Conservation (phyloP, 2,888 invertebrate species). For the Fragum sueziense region DNA sequence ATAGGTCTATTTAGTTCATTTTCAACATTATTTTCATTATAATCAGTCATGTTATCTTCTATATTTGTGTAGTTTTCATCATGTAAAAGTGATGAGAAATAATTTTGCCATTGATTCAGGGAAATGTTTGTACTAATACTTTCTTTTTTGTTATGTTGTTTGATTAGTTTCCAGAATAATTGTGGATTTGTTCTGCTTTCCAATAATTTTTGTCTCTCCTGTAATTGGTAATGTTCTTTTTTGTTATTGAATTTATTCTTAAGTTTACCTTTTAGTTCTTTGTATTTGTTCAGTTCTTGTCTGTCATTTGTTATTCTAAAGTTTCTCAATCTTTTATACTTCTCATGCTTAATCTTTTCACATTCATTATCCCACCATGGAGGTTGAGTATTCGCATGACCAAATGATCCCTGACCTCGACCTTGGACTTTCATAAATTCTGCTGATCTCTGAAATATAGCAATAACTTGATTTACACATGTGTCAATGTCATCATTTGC, state of each 20-base stretch:
- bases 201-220: background rate
- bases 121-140: background rate
- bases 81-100: background rate
- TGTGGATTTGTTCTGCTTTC: background rate
- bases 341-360: background rate
- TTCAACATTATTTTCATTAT: no score
- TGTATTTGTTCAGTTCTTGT: background rate
- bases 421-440: no score
- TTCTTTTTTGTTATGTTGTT: background rate
- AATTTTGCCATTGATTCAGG: background rate
- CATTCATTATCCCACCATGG: conserved; percentile 16
- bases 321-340: background rate
- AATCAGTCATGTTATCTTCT: background rate
- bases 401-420: no score
- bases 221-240: background rate
- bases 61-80: background rate
- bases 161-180: conserved; percentile 11
- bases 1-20: background rate
- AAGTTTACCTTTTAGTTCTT: background rate
- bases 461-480: no score
- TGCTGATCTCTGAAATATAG: no score
- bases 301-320: background rate
- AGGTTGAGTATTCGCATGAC: background rate
- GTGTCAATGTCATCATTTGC: no score
- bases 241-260: background rate